Conservation (phyloP, 2,888 invertebrate genomes). For the Thera britannica region DNA sequence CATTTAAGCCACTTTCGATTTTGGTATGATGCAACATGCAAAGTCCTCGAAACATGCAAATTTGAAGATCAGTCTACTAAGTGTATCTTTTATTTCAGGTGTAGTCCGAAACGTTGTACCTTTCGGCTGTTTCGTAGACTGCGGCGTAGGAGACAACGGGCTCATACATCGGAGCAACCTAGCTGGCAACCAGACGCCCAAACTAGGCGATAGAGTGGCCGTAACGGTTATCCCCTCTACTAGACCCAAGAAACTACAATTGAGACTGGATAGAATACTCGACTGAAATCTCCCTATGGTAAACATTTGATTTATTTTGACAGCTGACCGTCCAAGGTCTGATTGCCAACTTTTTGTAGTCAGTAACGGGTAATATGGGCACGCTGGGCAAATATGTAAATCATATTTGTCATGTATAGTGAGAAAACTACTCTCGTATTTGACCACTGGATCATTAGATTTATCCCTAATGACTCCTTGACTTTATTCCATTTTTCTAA, state of each 20-base stretch:
- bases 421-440: too few species aligned
- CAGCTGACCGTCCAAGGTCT: too few species aligned
- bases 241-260: constrained; percentile 83
- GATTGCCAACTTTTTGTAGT: neutral
- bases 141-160: constrained; percentile 89
- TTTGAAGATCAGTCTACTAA: neutral
- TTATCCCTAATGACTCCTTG: neutral
- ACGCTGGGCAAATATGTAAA: too few species aligned
- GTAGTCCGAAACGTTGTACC: constrained; percentile 93
- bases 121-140: constrained; percentile 96
- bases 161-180: constrained; percentile 88
- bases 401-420: too few species aligned
- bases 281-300: constrained; percentile 53
- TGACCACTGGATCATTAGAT: too few species aligned
- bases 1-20: too few species aligned
- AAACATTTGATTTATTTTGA: constrained; percentile 20
- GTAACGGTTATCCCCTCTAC: constrained; percentile 87
- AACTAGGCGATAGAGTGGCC: constrained; percentile 88
- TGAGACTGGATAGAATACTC: constrained; percentile 78
- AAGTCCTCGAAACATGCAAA: too few species aligned
- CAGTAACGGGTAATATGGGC: neutral
- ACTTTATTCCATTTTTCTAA: constrained; percentile 1
- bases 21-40: too few species aligned
- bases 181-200: constrained; percentile 78
- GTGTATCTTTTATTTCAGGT: constrained; percentile 77